These are phyloP conservation scores for Fragum whitleyi DNA, from an alignment of 2,888 invertebrate genomes.

Conservation along the genomic window DNA sequence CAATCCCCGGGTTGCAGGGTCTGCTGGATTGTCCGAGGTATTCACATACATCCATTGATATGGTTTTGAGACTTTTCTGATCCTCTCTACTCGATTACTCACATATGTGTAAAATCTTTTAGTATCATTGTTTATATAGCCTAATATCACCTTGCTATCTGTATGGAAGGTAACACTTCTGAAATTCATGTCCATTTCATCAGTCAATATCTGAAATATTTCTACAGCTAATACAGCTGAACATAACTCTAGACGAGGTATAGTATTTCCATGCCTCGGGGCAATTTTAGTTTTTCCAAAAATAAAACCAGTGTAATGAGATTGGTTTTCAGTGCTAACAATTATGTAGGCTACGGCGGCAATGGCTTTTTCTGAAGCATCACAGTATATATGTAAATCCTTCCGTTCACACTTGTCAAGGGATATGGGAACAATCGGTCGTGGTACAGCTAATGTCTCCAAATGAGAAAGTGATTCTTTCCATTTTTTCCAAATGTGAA, in stretches of 20 bases:
- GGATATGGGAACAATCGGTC: constrained; percentile 16
- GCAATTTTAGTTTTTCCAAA: neutral
- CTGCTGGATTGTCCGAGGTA: neutral
- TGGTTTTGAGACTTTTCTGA: neutral
- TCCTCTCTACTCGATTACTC: constrained; percentile 15
- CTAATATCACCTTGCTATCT: constrained; percentile 35
- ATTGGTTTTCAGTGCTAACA: no score
- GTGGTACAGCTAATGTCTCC: constrained; percentile 19
- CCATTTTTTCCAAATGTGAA: constrained; percentile 27
- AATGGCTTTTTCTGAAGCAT: constrained; percentile 59
- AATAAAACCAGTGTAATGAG: neutral
- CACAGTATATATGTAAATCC: constrained; percentile 52
- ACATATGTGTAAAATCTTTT: constrained; percentile 33
- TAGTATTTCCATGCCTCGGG: neutral
- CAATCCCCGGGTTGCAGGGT: neutral
- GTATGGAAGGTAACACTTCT: constrained; percentile 15
- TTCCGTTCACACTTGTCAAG: neutral
- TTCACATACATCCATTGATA: neutral
- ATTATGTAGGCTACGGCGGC: constrained; percentile 34
- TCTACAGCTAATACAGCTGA: constrained; percentile 39
- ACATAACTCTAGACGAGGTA: neutral
- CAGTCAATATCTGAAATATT: neutral
- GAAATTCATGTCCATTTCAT: constrained; percentile 24
- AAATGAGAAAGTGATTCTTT: constrained; percentile 30
- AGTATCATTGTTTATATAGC: constrained; percentile 37